phyloP scores from a whole-genome alignment of 2,113 vertebrate species.

The Rhodinocichla rosea region DNA sequence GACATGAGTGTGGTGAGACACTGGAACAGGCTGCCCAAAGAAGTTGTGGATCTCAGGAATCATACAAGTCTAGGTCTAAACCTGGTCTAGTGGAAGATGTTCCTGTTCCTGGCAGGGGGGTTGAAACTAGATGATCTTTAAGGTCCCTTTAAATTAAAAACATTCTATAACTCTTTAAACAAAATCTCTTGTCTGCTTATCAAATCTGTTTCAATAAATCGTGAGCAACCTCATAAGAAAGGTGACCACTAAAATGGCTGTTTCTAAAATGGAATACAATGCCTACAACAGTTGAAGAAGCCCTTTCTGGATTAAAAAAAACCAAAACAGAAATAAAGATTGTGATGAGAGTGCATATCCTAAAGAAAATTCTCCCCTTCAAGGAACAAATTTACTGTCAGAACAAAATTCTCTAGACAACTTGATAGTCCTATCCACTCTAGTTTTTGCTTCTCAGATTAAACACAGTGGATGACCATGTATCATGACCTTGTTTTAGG shows the following conservation, averaged over 20 bases:
- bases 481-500: not conserved
- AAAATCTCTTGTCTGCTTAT: not conserved
- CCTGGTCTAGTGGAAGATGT: not conserved
- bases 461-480: not conserved
- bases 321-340: not conserved
- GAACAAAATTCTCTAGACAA: not conserved
- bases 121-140: not conserved
- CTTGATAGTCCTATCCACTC: not conserved
- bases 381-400: not conserved
- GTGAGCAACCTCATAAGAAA: not conserved
- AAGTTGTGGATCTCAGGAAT: not conserved
- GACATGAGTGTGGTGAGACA: not conserved
- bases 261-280: not conserved
- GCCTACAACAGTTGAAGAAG: not conserved
- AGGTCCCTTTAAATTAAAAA: not conserved
- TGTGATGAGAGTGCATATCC: not conserved
- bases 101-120: not conserved
- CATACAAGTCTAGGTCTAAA: not conserved
- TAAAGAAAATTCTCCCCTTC: not conserved
- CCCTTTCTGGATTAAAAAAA: not conserved
- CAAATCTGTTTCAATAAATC: not conserved
- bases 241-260: not conserved
- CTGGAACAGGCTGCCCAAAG: not conserved
- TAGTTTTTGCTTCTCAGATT: not conserved
- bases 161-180: not conserved